These are phyloP conservation scores for Eupithecia vulgata DNA, from an alignment of 2,888 invertebrate genomes.

Conservation along the genomic window DNA sequence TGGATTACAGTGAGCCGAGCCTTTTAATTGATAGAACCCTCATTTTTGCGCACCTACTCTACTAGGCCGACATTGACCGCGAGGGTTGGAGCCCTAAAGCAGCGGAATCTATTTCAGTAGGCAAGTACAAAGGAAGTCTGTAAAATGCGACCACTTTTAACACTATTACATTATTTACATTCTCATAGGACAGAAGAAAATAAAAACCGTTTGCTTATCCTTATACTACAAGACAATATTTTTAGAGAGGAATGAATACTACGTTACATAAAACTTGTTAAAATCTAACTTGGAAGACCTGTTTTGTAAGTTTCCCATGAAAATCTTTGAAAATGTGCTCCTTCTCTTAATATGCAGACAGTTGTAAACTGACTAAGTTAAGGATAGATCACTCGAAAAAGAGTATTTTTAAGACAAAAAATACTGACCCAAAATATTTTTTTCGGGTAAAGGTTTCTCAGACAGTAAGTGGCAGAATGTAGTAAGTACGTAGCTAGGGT, in stretches of 20 bases:
- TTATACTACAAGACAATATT: background rate
- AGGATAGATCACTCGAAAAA: background rate
- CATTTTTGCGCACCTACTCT: constrained; percentile 61
- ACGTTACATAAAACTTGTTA: background rate
- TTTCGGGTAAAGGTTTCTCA: background rate
- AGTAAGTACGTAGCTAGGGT: background rate
- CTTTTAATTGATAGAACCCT: constrained; percentile 77
- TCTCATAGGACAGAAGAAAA: background rate
- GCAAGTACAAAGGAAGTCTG: background rate
- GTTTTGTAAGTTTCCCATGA: background rate
- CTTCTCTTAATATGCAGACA: background rate
- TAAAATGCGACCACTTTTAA: background rate
- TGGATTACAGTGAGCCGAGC: constrained; percentile 66
- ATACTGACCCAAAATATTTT: background rate
- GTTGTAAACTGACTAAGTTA: background rate
- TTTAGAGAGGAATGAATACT: background rate
- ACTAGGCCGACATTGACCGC: constrained; percentile 5
- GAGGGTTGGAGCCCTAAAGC: background rate
- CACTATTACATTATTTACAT: background rate
- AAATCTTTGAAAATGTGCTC: background rate
- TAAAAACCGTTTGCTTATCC: background rate
- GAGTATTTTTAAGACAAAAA: background rate
- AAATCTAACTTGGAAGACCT: background rate
- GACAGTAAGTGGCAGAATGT: background rate
- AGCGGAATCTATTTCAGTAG: background rate